Evolutionary conservation across 2,797 vertebrate genomes (phyloP), one percentile per base, ranked within the genome.

Genomic region (Pterois miles): DNA sequence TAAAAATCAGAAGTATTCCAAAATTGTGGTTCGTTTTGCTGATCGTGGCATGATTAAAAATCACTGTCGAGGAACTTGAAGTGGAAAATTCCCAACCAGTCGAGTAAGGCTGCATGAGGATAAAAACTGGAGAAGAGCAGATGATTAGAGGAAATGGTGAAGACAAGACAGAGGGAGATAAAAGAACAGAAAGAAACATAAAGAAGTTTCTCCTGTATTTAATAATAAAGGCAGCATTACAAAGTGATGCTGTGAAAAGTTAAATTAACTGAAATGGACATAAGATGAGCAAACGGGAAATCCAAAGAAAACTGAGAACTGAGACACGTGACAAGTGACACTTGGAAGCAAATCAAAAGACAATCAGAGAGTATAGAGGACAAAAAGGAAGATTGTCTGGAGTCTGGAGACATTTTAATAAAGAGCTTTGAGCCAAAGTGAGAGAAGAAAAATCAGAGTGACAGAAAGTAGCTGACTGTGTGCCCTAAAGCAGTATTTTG

Each of bases 331-430:
- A 23, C 7, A 33, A 33, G 13, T 65, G 48, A 74, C 8, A 50
- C n/a, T 34, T 75, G 50, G 48, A 46, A 53, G 14, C 6, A 68
- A 52, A 82, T 82, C 58, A 76, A 60, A 62, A 62, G 43, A 65
- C 4, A 13, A 74, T 72, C 60, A 29, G 14, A 78, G 29, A 53
- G n/a, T 6, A 36, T 9, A 43, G 38, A 82, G 27, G 63, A 48
- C n/a, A 75, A 77, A 62, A 29, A 82, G 48, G 57, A 36, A 33
- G 1, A 48, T 65, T 76, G 77, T 78, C 27, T 74, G 54, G n/a
- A 64, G 71, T 56, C 16, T 78, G 65, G 54, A 71, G 77, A 76
- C 12, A 54, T 50, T 50, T 50, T 50, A 50, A 50, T 50, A 22
- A 50, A 50, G 46, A 50, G 20, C 46, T 22, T 7, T 46, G 20